Evolutionary conservation across 2,888 invertebrate genomes (phyloP), one percentile per base, ranked within the genome.

Genomic region (Apamea sordens): DNA sequence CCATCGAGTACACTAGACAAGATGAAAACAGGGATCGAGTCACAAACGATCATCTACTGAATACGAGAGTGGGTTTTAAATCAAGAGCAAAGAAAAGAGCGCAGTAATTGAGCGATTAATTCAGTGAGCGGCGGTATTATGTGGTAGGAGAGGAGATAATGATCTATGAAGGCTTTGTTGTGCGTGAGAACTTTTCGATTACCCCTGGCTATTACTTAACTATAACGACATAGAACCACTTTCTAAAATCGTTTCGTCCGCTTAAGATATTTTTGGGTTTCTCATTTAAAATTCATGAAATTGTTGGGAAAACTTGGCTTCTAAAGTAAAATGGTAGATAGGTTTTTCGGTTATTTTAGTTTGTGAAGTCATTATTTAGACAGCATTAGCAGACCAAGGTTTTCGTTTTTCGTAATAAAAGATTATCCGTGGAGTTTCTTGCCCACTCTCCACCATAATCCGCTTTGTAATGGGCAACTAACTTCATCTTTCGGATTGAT

Each of bases 1-100:
- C 69, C 75, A 86, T 76, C 79, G 73, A 89, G 81, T 75, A 76
- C 73, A 84, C 86, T 87, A 63, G 73, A 86, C 75, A 73, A n/a
- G 72, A 84, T 78, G 61, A 59, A 36, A 68, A 74, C 59, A 73
- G 28, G 24, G 24, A 70, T 80, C 74, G 63, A 85, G 53, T 59
- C 63, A 36, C 64, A 59, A 72, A 59, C 77, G 80, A 73, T 84
- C 69, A 80, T 77, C 64, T 28, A 53, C 61, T 76, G 64, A 65
- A 61, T 56, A 56, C 64, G 71, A 69, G 32, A 73, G 44, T 73
- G n/a, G 79, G 71, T 32, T 82, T 70, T 74, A 24, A 83, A 76
- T 76, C 44, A 59, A 61, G 59, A 72, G 6, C 28, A 13, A 69
- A 78, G 72, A 76, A 80, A 84, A 76, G 73, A 71, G 65, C 18